Evolutionary conservation across 2,797 vertebrate genomes (phyloP).

Genomic region (Novumbra hubbsi): DNA sequence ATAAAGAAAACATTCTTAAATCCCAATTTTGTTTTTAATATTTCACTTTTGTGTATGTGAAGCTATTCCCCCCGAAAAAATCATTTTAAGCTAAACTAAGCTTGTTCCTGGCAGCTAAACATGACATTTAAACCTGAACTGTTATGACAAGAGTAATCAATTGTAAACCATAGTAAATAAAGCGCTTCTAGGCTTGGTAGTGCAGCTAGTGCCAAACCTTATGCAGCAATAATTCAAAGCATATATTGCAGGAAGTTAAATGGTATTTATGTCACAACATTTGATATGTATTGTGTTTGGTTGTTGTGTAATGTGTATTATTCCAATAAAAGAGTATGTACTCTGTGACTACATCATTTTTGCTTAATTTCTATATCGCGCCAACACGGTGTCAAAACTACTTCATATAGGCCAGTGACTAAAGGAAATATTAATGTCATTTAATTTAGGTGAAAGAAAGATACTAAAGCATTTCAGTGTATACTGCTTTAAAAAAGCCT

Average conservation of each 20-base stretch:
- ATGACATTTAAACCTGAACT: conserved; percentile 19
- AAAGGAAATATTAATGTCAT: not conserved
- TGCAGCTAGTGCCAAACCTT: conserved; percentile 17
- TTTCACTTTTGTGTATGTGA: conserved; percentile 15
- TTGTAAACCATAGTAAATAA: conserved; percentile 13
- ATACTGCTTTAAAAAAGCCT: not conserved
- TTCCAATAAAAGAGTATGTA: conserved; percentile 42
- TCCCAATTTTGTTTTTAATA: conserved; percentile 1
- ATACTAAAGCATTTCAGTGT: not conserved
- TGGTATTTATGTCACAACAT: conserved; percentile 26
- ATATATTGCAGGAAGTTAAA: conserved; percentile 18
- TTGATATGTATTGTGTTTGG: conserved; percentile 17
- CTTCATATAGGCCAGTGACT: not conserved
- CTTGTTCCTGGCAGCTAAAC: conserved; percentile 42
- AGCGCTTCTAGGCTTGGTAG: conserved; percentile 23
- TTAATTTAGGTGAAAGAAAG: not conserved
- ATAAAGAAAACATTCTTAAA: conserved; percentile 15
- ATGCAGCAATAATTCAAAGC: conserved; percentile 26
- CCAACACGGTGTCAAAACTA: not conserved
- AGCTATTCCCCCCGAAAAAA: conserved; percentile 20
- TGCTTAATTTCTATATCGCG: conserved; percentile 11
- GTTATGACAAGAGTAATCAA: conserved; percentile 27
- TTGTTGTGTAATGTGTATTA: conserved; percentile 22
- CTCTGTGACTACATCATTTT: conserved; percentile 17
- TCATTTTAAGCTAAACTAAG: conserved; percentile 4